phyloP scores from a whole-genome alignment of 2,888 invertebrate species.

The Heliconius ismenius region DNA sequence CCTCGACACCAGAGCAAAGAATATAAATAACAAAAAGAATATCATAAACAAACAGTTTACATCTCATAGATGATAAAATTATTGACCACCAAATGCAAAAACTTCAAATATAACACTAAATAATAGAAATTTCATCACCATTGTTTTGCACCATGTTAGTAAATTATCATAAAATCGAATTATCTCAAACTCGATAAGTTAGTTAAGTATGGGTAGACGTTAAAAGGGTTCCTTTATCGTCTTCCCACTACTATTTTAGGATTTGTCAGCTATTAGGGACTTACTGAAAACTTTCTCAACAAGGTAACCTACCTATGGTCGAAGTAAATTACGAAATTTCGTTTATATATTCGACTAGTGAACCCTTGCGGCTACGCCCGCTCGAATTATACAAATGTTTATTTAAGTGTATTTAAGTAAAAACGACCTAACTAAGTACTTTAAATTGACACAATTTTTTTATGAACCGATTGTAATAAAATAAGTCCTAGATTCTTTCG shows the following conservation, averaged over 20 bases:
- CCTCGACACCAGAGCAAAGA: too few species aligned
- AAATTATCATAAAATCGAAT: constrained; percentile 3
- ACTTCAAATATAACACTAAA: background rate
- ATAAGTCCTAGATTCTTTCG: too few species aligned
- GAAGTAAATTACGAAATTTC: background rate
- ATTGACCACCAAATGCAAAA: background rate
- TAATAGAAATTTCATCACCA: background rate
- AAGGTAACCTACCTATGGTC: background rate
- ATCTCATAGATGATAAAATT: background rate
- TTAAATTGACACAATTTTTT: too few species aligned
- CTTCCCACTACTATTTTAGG: constrained; percentile 1
- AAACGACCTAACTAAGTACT: too few species aligned
- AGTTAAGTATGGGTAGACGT: background rate
- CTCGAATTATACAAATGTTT: too few species aligned
- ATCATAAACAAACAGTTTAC: too few species aligned
- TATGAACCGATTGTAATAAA: too few species aligned
- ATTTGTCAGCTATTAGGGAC: background rate
- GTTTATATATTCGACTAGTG: background rate
- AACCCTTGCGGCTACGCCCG: too few species aligned
- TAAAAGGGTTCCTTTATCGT: constrained; percentile 10
- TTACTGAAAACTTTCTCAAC: constrained; percentile 5
- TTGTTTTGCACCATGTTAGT: background rate
- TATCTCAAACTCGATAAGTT: constrained; percentile 12
- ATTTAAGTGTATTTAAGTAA: too few species aligned
- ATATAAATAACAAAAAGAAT: too few species aligned